Percentiles rank a stretch among this genome's conserved stretches.
Evolutionary conservation across 2,888 invertebrate species (phyloP).

Genomic region (Thymelicus acteon): DNA sequence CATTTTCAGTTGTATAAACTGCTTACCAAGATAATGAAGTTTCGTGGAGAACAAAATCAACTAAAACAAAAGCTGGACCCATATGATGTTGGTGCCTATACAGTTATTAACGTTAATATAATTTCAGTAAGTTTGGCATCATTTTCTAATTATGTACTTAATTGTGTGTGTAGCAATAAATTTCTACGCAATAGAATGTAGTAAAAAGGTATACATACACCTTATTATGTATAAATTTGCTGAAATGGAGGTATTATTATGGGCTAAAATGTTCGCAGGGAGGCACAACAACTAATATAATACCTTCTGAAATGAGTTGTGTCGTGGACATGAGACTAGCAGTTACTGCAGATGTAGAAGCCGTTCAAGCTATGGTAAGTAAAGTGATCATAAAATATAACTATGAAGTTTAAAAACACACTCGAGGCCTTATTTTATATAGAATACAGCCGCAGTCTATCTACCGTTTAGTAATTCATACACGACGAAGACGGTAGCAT

Average conservation of each 20-base stretch:
- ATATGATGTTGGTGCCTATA: slow-evolving; percentile 52
- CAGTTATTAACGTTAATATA: slow-evolving; percentile 62
- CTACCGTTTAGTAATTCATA: no score
- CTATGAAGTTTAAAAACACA: no score
- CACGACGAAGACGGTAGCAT: no score
- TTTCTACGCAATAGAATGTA: no score
- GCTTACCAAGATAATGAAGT: slow-evolving; percentile 54
- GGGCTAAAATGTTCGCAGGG: slow-evolving; percentile 50
- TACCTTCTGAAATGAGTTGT: slow-evolving; percentile 54
- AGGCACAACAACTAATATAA: slow-evolving; percentile 60
- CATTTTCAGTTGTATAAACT: slow-evolving; percentile 57
- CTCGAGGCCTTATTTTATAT: no score
- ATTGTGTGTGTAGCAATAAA: no score
- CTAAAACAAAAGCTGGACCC: slow-evolving; percentile 45
- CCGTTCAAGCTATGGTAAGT: slow-evolving; percentile 59
- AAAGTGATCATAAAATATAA: neutral
- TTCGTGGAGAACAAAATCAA: slow-evolving; percentile 53
- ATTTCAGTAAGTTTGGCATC: slow-evolving; percentile 54
- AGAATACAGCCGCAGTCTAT: no score
- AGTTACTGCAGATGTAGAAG: slow-evolving; percentile 48
- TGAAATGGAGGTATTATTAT: no score
- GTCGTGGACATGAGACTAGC: slow-evolving; percentile 64
- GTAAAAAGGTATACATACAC: no score
- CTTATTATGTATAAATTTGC: no score
- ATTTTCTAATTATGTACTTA: no score